Percentiles rank a stretch among this genome's conserved stretches.
These are phyloP conservation scores for Tokudaia muenninki DNA, from an alignment of 2,797 vertebrate genomes.

Conservation along the genomic window DNA sequence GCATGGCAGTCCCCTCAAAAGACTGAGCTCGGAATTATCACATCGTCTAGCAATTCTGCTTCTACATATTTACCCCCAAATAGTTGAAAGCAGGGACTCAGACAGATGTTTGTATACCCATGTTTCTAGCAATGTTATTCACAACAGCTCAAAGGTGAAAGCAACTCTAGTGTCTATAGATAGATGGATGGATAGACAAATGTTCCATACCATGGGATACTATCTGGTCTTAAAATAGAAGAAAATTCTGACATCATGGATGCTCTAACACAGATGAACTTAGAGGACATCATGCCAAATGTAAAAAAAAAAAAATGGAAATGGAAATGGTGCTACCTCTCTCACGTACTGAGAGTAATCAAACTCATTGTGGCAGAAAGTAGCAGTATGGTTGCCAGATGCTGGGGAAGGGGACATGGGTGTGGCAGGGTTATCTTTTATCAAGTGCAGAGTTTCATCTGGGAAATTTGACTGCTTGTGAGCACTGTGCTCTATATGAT, in stretches of 20 bases:
- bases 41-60: neutral
- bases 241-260: neutral
- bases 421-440: neutral
- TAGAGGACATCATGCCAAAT: neutral
- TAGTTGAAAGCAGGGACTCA: neutral
- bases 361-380: constrained; percentile 4
- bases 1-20: neutral
- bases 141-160: neutral
- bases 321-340: neutral
- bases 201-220: neutral
- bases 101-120: neutral
- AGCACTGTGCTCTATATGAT: neutral
- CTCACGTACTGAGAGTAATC: neutral
- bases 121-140: neutral
- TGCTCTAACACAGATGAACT: neutral
- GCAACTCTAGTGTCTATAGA: neutral
- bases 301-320: neutral
- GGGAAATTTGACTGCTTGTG: neutral
- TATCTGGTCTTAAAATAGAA: constrained; percentile 15
- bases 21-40: neutral
- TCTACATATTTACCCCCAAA: neutral
- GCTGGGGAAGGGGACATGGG: no score
- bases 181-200: neutral
- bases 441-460: neutral
- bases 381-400: neutral